Evolutionary conservation across 1,140 invertebrate genomes (phyloP).

Genomic region (Bombyx mandarina): DNA sequence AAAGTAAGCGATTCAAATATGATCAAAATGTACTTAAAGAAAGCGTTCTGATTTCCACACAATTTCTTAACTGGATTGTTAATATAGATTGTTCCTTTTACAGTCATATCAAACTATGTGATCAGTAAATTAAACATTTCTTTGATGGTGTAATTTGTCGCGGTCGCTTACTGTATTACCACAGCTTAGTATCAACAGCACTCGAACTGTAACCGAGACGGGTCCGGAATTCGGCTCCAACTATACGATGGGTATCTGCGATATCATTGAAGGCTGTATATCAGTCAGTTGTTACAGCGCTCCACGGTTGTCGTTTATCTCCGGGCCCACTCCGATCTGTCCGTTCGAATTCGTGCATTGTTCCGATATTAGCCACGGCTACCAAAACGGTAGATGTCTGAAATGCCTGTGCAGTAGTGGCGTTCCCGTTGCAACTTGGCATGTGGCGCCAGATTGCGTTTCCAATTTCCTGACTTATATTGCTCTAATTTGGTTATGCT

Average conservation of each 20-base stretch:
- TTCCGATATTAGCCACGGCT: constrained; percentile 59
- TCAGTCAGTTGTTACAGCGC: constrained; percentile 69
- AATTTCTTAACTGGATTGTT: too few species aligned
- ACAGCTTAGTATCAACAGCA: constrained; percentile 61
- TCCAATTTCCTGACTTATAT: constrained; percentile 70
- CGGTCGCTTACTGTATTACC: constrained; percentile 50
- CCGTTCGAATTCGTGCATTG: constrained; percentile 67
- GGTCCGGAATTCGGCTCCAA: constrained; percentile 56
- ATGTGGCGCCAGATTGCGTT: constrained; percentile 58
- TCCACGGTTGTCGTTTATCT: constrained; percentile 68
- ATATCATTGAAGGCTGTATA: constrained; percentile 63
- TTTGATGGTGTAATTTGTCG: constrained; percentile 35
- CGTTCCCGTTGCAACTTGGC: constrained; percentile 42
- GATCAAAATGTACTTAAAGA: neutral
- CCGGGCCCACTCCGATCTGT: constrained; percentile 55
- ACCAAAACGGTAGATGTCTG: constrained; percentile 63
- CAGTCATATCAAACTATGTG: too few species aligned
- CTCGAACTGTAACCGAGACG: constrained; percentile 62
- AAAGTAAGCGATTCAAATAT: constrained; percentile 3
- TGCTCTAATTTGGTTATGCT: constrained; percentile 69
- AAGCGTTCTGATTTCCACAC: too few species aligned
- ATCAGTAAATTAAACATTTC: constrained; percentile 31
- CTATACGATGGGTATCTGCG: constrained; percentile 43
- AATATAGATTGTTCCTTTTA: too few species aligned
- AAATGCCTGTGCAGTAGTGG: constrained; percentile 51